Percentiles rank a stretch among this genome's conserved stretches.
phyloP scores from a whole-genome alignment of 2,113 vertebrate genomes.

The Macrotus californicus region DNA sequence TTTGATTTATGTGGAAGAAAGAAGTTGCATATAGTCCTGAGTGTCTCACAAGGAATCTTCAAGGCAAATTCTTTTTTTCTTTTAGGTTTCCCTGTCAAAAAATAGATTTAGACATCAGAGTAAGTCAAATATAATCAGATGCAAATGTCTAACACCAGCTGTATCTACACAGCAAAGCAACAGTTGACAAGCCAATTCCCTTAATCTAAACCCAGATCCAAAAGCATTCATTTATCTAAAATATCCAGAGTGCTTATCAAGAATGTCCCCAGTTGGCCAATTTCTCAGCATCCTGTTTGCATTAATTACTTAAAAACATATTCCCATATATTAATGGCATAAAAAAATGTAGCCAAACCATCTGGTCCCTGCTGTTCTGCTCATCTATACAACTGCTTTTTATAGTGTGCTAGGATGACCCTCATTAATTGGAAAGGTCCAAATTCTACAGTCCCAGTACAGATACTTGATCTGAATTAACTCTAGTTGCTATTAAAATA shows the following conservation, averaged over 20 bases:
- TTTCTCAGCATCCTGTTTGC: background rate
- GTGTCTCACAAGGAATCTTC: constrained; percentile 46
- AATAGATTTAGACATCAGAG: constrained; percentile 45
- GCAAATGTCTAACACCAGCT: constrained; percentile 1
- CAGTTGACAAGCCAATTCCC: background rate
- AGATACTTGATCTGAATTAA: background rate
- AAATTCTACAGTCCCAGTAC: background rate
- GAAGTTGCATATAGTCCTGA: background rate
- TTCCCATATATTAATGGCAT: background rate
- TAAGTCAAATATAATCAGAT: constrained; percentile 38
- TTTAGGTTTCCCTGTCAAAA: constrained; percentile 44
- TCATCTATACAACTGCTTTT: background rate
- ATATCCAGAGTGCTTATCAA: background rate
- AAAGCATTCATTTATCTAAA: background rate
- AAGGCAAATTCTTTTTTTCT: constrained; percentile 39
- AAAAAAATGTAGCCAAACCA: background rate
- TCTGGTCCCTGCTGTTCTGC: background rate
- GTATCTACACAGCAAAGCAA: background rate
- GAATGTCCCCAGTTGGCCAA: background rate
- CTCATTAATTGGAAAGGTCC: background rate
- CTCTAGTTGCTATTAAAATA: background rate
- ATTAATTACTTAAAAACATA: background rate
- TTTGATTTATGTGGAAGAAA: constrained; percentile 66
- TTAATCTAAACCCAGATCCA: background rate
- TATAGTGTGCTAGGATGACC: background rate